phyloP scores from a whole-genome alignment of 2,888 invertebrate genomes.

The Drosophila nr. medialis region DNA sequence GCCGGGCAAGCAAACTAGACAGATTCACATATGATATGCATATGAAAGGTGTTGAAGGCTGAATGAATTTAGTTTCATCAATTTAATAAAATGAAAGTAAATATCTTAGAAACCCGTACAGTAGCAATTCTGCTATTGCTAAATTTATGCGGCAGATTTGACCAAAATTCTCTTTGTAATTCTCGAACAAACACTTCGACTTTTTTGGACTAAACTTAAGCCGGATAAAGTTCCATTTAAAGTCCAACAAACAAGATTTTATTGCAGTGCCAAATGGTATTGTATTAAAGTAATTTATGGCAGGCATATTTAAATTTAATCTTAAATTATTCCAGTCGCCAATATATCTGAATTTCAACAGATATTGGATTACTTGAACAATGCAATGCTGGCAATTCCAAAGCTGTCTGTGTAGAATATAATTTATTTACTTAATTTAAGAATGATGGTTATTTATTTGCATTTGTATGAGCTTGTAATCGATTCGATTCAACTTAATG shows the following conservation, averaged over 20 bases:
- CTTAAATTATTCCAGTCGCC: neutral
- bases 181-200: neutral
- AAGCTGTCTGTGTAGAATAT: neutral
- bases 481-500: neutral
- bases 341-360: neutral
- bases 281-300: neutral
- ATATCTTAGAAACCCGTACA: neutral
- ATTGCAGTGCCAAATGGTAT: neutral
- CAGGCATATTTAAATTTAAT: neutral
- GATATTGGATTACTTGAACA: neutral
- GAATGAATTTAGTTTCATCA: neutral
- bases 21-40: neutral
- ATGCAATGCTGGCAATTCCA: neutral
- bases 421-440: neutral
- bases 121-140: neutral
- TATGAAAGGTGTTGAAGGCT: slow-evolving; percentile 1
- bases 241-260: neutral
- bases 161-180: neutral
- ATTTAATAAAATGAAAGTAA: neutral
- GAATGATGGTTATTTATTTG: neutral
- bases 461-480: neutral
- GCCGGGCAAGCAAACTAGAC: slow-evolving; percentile 6
- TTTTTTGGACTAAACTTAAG: neutral
- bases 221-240: neutral
- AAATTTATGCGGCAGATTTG: neutral